phyloP scores from a whole-genome alignment of 2,888 invertebrate genomes.

The Auanema sp. region DNA sequence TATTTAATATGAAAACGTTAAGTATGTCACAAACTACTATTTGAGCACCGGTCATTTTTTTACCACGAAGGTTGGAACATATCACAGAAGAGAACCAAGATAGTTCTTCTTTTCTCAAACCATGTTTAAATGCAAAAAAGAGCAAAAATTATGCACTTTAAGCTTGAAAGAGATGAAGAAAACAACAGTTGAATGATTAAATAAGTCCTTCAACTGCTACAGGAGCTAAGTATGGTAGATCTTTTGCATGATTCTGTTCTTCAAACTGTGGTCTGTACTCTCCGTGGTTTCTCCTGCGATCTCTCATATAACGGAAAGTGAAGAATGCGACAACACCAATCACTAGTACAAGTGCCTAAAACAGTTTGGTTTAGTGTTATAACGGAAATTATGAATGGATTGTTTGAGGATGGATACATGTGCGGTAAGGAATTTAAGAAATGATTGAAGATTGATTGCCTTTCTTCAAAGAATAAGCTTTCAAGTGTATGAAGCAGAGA shows the following conservation, averaged over 20 bases:
- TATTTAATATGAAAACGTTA: too few species aligned
- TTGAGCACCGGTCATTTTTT: too few species aligned
- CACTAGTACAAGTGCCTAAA: slow-evolving; percentile 45
- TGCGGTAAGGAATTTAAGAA: too few species aligned
- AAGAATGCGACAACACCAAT: slow-evolving; percentile 41
- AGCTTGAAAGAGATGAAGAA: neutral
- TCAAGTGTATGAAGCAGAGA: too few species aligned
- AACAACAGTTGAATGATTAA: slow-evolving; percentile 16
- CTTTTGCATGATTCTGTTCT: slow-evolving; percentile 58
- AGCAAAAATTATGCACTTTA: neutral
- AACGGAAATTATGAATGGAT: neutral
- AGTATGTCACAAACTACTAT: too few species aligned
- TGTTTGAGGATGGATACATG: neutral
- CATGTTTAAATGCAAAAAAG: slow-evolving; percentile 6
- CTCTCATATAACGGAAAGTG: slow-evolving; percentile 41
- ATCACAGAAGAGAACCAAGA: too few species aligned
- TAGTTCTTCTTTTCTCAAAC: too few species aligned
- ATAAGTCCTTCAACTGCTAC: slow-evolving; percentile 58
- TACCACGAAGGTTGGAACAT: too few species aligned
- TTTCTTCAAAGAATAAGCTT: too few species aligned
- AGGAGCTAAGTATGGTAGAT: slow-evolving; percentile 58
- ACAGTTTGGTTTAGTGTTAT: slow-evolving; percentile 10
- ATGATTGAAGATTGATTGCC: too few species aligned
- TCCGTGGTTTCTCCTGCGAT: slow-evolving; percentile 56
- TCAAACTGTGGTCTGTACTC: slow-evolving; percentile 61